Conservation (phyloP, 2,888 invertebrate species). For the Barypeithes pellucidus region DNA sequence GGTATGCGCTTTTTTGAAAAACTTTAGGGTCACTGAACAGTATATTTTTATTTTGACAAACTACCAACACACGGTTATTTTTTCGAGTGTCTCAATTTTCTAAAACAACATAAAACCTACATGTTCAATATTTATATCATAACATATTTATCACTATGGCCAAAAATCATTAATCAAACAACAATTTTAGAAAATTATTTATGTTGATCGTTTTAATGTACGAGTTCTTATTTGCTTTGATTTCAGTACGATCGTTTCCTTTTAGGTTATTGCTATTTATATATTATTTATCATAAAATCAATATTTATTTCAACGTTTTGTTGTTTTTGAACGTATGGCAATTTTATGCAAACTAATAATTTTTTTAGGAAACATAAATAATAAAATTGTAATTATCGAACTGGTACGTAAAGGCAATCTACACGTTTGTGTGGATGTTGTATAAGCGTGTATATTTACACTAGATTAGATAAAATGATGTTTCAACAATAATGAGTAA, state of each 20-base stretch:
- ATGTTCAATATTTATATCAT: too few relatives aligned
- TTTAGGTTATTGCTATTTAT: neutral
- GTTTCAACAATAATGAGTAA: constrained; percentile 8
- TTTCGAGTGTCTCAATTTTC: too few relatives aligned
- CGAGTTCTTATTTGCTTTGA: too few relatives aligned
- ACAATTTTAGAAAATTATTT: too few relatives aligned
- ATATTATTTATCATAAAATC: neutral
- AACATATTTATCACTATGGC: too few relatives aligned
- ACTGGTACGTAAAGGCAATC: neutral
- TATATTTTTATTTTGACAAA: too few relatives aligned
- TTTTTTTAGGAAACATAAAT: constrained; percentile 7
- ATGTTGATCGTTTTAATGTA: neutral
- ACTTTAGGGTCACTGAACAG: too few relatives aligned
- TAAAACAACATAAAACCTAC: too few relatives aligned
- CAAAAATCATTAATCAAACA: too few relatives aligned
- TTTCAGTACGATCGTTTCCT: neutral
- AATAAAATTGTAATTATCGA: neutral
- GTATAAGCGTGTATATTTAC: neutral
- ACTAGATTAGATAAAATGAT: constrained; percentile 19
- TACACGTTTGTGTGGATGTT: neutral
- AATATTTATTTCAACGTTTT: too few relatives aligned
- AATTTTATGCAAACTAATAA: neutral
- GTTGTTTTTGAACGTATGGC: neutral
- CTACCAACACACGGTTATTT: too few relatives aligned
- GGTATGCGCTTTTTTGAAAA: too few relatives aligned